A percentile compares a stretch with the other conserved stretches of the same genome.
Evolutionary conservation across 2,888 invertebrate genomes (phyloP).

Genomic region (Antheraea yamamai): DNA sequence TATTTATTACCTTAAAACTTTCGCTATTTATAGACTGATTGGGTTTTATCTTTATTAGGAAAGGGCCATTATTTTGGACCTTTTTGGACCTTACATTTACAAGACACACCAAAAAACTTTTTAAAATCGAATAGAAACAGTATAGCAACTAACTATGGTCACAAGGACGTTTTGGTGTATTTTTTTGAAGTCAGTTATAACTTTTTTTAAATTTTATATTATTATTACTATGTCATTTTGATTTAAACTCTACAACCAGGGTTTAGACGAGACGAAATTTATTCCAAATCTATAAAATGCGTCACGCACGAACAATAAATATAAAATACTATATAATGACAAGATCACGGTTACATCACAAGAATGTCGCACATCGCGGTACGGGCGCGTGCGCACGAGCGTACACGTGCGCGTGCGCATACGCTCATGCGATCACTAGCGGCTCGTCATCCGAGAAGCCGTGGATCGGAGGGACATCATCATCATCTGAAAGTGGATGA

Average conservation of each 20-base stretch:
- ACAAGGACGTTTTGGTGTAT: too few relatives aligned
- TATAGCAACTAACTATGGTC: too few relatives aligned
- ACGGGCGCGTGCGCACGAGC: slow-evolving; percentile 50
- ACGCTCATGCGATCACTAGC: slow-evolving; percentile 90
- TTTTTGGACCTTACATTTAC: too few relatives aligned
- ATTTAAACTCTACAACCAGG: background rate
- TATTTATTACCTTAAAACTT: too few relatives aligned
- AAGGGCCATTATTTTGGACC: too few relatives aligned
- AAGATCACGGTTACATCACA: slow-evolving; percentile 65
- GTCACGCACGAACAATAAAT: slow-evolving; percentile 33
- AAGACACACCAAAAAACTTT: too few relatives aligned
- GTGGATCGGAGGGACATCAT: slow-evolving; percentile 93
- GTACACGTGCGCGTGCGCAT: slow-evolving; percentile 77
- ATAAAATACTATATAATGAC: slow-evolving; percentile 65
- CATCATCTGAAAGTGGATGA: slow-evolving; percentile 83
- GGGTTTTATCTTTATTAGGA: too few relatives aligned
- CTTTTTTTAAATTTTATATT: background rate
- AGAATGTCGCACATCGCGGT: slow-evolving; percentile 22
- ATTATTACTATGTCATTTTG: background rate
- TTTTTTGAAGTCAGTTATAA: background rate
- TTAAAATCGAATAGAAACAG: too few relatives aligned
- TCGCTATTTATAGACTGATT: too few relatives aligned
- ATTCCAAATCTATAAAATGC: slow-evolving; percentile 1
- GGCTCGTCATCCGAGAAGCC: slow-evolving; percentile 97
- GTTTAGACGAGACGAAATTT: background rate